Conservation (phyloP, 2,888 invertebrate species). For the Unio pictorum region DNA sequence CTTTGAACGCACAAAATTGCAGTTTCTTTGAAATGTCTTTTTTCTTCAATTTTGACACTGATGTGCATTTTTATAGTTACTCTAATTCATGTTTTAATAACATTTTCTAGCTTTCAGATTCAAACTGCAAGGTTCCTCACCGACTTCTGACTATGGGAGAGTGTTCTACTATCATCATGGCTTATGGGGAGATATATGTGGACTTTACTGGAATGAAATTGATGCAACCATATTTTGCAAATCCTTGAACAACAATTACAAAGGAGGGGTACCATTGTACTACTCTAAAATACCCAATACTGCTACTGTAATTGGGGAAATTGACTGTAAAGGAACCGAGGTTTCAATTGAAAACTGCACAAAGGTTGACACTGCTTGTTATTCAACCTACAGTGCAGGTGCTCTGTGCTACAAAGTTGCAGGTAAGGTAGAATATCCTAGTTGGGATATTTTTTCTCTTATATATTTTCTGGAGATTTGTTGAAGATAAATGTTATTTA, state of each 20-base stretch:
- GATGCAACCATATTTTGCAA: slow-evolving; percentile 77
- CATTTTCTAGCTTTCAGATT: slow-evolving; percentile 11
- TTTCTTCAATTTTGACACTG: not conserved
- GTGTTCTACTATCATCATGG: slow-evolving; percentile 21
- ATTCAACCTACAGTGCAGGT: slow-evolving; percentile 45
- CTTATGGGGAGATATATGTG: slow-evolving; percentile 82
- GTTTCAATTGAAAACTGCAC: slow-evolving; percentile 36
- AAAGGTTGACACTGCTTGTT: slow-evolving; percentile 38
- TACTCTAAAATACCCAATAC: slow-evolving; percentile 44
- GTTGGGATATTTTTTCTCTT: too few species aligned
- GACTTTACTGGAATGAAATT: slow-evolving; percentile 80
- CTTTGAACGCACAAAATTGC: too few species aligned
- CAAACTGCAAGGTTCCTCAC: slow-evolving; percentile 15
- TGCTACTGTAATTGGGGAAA: slow-evolving; percentile 47
- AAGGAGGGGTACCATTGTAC: slow-evolving; percentile 52
- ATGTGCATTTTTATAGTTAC: not conserved
- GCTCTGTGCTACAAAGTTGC: slow-evolving; percentile 50
- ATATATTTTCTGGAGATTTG: too few species aligned
- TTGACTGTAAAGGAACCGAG: slow-evolving; percentile 44
- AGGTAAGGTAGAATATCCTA: slow-evolving; percentile 23
- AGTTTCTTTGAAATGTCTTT: too few species aligned
- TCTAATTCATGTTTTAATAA: too few species aligned
- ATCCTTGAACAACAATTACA: slow-evolving; percentile 29
- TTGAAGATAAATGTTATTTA: too few species aligned
- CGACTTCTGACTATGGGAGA: slow-evolving; percentile 25